A percentile compares a stretch with the other conserved stretches of the same genome.
These are phyloP conservation scores for Globicephala melas DNA, from an alignment of 2,113 vertebrate species.

Conservation along the genomic window DNA sequence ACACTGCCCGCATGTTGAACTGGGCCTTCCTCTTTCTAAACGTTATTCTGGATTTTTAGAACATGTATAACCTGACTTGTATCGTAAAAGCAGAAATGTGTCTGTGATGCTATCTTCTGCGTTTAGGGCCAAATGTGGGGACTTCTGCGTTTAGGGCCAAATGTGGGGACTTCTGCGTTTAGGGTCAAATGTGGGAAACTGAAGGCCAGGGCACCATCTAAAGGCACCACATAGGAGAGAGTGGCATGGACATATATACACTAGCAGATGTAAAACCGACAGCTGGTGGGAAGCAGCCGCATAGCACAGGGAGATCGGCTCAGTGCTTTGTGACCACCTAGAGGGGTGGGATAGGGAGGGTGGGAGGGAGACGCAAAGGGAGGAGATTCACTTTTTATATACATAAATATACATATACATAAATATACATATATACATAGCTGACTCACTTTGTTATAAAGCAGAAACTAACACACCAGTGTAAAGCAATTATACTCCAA, in stretches of 20 bases:
- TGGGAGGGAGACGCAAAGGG: too few species aligned
- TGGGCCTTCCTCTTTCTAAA: neutral
- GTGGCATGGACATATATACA: accelerated
- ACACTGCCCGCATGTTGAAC: neutral
- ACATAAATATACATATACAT: too few species aligned
- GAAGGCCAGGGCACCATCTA: accelerated
- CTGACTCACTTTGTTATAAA: too few species aligned
- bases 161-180: neutral
- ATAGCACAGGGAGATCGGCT: too few species aligned
- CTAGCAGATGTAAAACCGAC: too few species aligned
- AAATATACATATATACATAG: too few species aligned
- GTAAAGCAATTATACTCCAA: too few species aligned
- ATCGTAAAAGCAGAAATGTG: neutral
- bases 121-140: neutral
- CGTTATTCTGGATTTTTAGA: neutral
- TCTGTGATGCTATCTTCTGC: neutral
- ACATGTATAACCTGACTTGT: neutral
- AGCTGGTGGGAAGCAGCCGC: too few species aligned
- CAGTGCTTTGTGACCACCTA: too few species aligned
- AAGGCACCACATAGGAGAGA: accelerated
- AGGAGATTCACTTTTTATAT: too few species aligned
- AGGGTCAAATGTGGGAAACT: neutral
- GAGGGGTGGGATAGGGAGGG: too few species aligned
- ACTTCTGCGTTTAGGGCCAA: neutral
- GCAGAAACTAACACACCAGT: too few species aligned